These are phyloP conservation scores for Lutjanus campechanus DNA, from an alignment of 2,797 vertebrate genomes.

Conservation along the genomic window DNA sequence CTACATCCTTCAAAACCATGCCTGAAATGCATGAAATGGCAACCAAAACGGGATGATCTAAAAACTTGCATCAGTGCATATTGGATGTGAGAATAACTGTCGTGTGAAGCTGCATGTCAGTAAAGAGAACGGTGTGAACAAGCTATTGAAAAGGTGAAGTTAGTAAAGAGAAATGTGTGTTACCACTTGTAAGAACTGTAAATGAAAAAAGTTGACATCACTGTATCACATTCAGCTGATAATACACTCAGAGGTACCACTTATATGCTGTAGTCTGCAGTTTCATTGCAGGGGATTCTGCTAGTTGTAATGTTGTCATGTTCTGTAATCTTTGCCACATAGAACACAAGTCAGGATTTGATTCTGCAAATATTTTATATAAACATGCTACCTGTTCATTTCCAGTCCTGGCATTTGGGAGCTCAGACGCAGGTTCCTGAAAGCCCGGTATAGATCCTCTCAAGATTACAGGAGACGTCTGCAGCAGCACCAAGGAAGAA, in stretches of 20 bases:
- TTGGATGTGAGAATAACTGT: not conserved
- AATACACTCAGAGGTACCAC: not conserved
- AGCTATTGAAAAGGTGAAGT: not conserved
- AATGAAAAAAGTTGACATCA: not conserved
- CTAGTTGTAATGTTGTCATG: not conserved
- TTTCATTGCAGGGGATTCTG: not conserved
- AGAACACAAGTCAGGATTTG: not conserved
- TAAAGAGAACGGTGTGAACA: not conserved
- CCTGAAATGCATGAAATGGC: too few relatives aligned
- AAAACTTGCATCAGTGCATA: not conserved
- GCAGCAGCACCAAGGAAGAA: slow-evolving; percentile 89
- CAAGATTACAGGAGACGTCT: slow-evolving; percentile 84
- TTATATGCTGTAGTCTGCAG: not conserved
- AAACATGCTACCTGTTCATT: slow-evolving; percentile 60
- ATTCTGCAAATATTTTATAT: not conserved
- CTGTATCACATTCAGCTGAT: not conserved
- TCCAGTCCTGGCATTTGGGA: slow-evolving; percentile 11
- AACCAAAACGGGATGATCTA: too few relatives aligned
- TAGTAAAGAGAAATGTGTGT: not conserved
- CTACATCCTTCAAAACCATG: too few relatives aligned
- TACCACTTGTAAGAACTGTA: not conserved
- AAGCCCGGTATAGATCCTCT: slow-evolving; percentile 24
- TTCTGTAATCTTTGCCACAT: not conserved
- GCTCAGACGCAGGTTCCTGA: slow-evolving; percentile 35
- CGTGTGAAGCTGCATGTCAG: not conserved